Evolutionary conservation across 2,113 vertebrate species (phyloP), one percentile per base, ranked within the genome.

Genomic region (Mobula hypostoma): DNA sequence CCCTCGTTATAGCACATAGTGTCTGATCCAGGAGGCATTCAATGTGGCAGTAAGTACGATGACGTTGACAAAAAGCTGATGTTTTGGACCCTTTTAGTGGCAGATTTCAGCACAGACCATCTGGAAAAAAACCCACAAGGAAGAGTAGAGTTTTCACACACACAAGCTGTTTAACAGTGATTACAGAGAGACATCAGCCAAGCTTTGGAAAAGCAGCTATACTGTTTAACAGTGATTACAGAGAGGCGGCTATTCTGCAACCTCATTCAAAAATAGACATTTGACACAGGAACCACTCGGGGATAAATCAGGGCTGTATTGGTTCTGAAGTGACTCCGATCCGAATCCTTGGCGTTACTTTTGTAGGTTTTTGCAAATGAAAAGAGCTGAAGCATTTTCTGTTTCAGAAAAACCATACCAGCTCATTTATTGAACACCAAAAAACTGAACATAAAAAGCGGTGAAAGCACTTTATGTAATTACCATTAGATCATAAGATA

Each of bases 131-230:
- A 91, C 70, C 40, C 90, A 72, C 66, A 92, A 66, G 32, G 90
- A 32, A 72, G 90, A 92, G 36, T 40, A 40, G 90, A 92, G 21
- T 68, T 3, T 7, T 48, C 3, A 27, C 32, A 2, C 29, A 92
- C 66, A 92, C 90, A n/a, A 66, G 40, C 90, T 72, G 32, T 68
- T 92, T 92, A 40, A 92, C 40, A 92, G 32, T 70, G 70, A 92
- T 92, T 92, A 63, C 61, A 63, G 83, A n/a, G 58, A 88, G 27
- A 8, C 58, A 58, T 58, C n/a, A 58, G 58, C 83, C 58, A 63
- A 63, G 24, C 82, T 61, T 87, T 24, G 82, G 82, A 61, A 82
- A 48, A 4, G 48, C 3, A 4, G 48, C 48, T 48, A 48, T 48
- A 4, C 90, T 72, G 32, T 36, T 92, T 92, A 40, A 92, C 40